Percentiles rank a stretch among this genome's conserved stretches.
Evolutionary conservation across 2,888 invertebrate genomes (phyloP).

Genomic region (Pteria penguin): DNA sequence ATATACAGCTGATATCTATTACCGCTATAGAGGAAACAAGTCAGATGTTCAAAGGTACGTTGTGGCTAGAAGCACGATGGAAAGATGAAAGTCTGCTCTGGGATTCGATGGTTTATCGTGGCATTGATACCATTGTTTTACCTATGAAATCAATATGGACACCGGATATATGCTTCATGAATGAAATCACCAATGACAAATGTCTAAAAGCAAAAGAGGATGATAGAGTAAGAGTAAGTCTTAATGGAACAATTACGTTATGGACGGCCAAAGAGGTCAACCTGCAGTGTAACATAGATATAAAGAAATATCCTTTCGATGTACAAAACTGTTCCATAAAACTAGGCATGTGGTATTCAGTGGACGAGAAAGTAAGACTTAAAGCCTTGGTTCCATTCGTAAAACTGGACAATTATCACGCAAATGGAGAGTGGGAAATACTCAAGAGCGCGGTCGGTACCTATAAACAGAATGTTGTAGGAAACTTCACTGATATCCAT

Average conservation of each 20-base stretch:
- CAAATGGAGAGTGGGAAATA: conserved; percentile 15
- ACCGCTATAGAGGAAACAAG: neutral
- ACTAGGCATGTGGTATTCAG: conserved; percentile 23
- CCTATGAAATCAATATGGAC: conserved; percentile 11
- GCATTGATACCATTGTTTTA: neutral
- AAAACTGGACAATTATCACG: neutral
- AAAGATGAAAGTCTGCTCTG: conserved; percentile 8
- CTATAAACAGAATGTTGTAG: neutral
- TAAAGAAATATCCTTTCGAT: conserved; percentile 21
- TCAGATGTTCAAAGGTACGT: conserved; percentile 3
- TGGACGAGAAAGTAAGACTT: neutral
- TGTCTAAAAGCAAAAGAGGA: conserved; percentile 5
- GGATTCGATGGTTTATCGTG: neutral
- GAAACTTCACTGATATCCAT: conserved; percentile 16
- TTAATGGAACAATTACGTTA: neutral
- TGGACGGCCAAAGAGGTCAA: neutral
- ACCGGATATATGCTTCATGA: conserved; percentile 22
- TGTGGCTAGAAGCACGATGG: conserved; percentile 19
- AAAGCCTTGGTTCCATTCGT: neutral
- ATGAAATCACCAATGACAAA: conserved; percentile 20
- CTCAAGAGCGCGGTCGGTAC: neutral
- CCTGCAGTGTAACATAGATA: conserved; percentile 16
- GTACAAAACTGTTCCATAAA: conserved; percentile 3
- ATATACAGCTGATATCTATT: neutral
- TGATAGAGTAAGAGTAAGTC: neutral